A percentile compares a stretch with the other conserved stretches of the same genome.
Conservation (phyloP, 2,888 invertebrate species). For the Ormyrus rosae region DNA sequence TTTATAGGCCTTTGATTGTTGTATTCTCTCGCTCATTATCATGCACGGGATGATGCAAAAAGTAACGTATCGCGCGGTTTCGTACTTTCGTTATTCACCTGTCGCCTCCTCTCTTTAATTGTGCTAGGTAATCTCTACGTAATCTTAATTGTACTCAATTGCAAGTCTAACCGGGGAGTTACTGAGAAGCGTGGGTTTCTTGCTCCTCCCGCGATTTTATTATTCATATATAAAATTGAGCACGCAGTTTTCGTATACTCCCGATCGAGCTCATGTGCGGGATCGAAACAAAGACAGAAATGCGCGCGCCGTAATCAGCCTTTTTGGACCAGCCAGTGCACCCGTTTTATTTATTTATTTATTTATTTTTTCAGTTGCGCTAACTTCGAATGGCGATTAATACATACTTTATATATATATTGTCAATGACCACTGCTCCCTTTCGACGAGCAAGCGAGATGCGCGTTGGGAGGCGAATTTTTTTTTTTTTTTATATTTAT, state of each 20-base stretch:
- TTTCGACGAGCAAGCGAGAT: slow-evolving; percentile 51
- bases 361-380: slow-evolving; percentile 23
- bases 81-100: slow-evolving; percentile 34
- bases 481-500: too few relatives aligned
- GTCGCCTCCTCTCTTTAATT: background rate
- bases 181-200: background rate
- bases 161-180: slow-evolving; percentile 28
- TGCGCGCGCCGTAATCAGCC: slow-evolving; percentile 52
- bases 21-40: slow-evolving; percentile 36
- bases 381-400: slow-evolving; percentile 50
- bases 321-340: slow-evolving; percentile 51
- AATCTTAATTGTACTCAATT: slow-evolving; percentile 18
- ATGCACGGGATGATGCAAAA: slow-evolving; percentile 50
- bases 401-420: slow-evolving; percentile 28
- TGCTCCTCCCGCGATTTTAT: slow-evolving; percentile 19
- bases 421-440: slow-evolving; percentile 53
- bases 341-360: slow-evolving; percentile 8
- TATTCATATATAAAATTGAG: slow-evolving; percentile 54
- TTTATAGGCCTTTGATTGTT: slow-evolving; percentile 69
- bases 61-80: slow-evolving; percentile 41
- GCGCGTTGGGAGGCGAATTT: slow-evolving; percentile 28
- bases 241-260: slow-evolving; percentile 50
- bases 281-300: slow-evolving; percentile 49
- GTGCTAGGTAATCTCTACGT: slow-evolving; percentile 7
- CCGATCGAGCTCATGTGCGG: slow-evolving; percentile 34